Conservation (phyloP, 2,797 vertebrate genomes). For the Carduelis carduelis region DNA sequence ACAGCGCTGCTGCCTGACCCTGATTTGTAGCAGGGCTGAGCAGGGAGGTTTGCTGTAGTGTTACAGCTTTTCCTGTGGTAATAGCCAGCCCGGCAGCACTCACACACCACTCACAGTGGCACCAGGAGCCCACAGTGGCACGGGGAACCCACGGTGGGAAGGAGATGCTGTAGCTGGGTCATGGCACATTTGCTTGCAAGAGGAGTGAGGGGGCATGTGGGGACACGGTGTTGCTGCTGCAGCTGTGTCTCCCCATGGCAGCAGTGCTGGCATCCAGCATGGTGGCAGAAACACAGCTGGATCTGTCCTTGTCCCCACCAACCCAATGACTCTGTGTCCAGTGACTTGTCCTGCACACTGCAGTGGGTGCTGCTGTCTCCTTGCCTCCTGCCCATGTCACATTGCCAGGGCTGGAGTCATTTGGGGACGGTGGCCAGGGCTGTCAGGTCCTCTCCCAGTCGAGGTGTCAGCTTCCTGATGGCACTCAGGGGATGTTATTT, state of each 20-base stretch:
- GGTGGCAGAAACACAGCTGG: neutral
- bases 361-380: neutral
- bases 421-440: neutral
- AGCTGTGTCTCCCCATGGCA: neutral
- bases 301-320: neutral
- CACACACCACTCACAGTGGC: neutral
- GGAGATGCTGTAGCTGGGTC: neutral
- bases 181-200: fast-evolving
- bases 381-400: neutral
- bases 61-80: constrained; percentile 34
- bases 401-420: fast-evolving
- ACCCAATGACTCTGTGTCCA: fast-evolving
- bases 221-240: neutral
- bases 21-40: constrained; percentile 64
- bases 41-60: constrained; percentile 26
- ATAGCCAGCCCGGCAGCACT: neutral
- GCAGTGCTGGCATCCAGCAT: fast-evolving
- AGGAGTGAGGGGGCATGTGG: neutral
- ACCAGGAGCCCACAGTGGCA: neutral
- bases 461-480: fast-evolving
- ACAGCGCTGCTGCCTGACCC: constrained; percentile 55
- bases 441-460: neutral
- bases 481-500: neutral
- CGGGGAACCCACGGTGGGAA: neutral
- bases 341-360: neutral